Evolutionary conservation across 2,113 vertebrate genomes (phyloP).

Genomic region (Cottus gobio): DNA sequence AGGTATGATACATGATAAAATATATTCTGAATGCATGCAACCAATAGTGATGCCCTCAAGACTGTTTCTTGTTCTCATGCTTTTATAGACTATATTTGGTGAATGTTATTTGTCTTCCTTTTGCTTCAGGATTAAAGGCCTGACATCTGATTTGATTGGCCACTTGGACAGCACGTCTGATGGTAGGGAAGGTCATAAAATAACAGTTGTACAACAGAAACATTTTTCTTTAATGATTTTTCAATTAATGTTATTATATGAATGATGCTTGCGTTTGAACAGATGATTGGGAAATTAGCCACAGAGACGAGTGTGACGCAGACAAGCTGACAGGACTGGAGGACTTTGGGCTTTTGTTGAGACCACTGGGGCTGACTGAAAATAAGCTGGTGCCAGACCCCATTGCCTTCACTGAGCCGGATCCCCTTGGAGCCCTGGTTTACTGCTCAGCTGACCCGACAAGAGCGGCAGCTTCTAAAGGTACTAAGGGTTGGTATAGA

Average conservation of each 20-base stretch:
- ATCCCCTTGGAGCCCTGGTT: conserved; percentile 83
- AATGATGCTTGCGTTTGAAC: conserved; percentile 29
- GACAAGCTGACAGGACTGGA: conserved; percentile 84
- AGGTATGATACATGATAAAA: conserved; percentile 61
- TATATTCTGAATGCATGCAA: background rate
- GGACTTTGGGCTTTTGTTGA: conserved; percentile 83
- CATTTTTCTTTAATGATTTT: background rate
- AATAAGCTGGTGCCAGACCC: conserved; percentile 84
- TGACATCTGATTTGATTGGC: conserved; percentile 85
- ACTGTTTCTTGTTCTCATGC: background rate
- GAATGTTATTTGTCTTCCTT: conserved; percentile 1
- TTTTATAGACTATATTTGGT: background rate
- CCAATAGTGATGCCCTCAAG: background rate
- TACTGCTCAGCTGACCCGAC: conserved; percentile 56
- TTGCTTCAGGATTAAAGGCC: conserved; percentile 77
- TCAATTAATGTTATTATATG: background rate
- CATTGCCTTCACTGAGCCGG: conserved; percentile 82
- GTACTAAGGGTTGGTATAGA: background rate
- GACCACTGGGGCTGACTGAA: conserved; percentile 83
- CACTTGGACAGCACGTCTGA: conserved; percentile 83
- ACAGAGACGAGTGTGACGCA: conserved; percentile 72
- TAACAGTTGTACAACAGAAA: background rate
- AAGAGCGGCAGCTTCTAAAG: conserved; percentile 66
- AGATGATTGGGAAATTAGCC: conserved; percentile 86
- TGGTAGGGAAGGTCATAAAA: conserved; percentile 67